phyloP scores from a whole-genome alignment of 2,797 vertebrate genomes.

The Cryptoblepharus egeriae region DNA sequence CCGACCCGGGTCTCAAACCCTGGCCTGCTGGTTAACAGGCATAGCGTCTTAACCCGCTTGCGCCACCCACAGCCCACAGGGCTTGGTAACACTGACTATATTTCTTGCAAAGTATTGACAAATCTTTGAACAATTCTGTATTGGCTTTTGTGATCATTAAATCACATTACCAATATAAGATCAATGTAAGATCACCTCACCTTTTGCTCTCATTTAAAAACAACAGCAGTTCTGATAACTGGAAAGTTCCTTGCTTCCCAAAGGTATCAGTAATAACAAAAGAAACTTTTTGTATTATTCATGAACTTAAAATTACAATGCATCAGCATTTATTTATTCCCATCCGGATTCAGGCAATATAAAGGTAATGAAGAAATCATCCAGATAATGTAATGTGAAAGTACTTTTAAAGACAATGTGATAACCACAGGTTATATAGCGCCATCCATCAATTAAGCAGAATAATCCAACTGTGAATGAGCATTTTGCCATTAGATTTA shows the following conservation, averaged over 20 bases:
- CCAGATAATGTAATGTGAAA: neutral
- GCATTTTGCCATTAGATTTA: neutral
- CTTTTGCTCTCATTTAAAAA: neutral
- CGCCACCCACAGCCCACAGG: no score
- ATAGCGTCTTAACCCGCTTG: no score
- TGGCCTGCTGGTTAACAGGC: no score
- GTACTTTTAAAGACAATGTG: neutral
- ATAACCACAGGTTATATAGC: neutral
- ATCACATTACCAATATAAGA: no score
- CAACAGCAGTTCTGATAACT: neutral
- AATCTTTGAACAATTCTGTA: neutral
- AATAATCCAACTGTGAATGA: constrained; percentile 1
- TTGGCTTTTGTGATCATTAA: neutral
- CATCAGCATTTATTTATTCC: neutral
- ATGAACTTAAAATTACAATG: neutral
- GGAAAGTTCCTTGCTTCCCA: neutral
- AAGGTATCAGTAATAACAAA: neutral
- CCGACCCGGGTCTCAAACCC: no score
- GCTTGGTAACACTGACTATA: constrained; percentile 6
- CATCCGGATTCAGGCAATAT: neutral
- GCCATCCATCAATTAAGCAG: neutral
- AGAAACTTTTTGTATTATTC: neutral
- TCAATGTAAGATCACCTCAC: no score
- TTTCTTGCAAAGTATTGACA: neutral
- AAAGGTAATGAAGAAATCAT: neutral